Percentiles rank a stretch among this genome's conserved stretches.
phyloP scores from a whole-genome alignment of 2,888 invertebrate species.

The Papilio gigon region DNA sequence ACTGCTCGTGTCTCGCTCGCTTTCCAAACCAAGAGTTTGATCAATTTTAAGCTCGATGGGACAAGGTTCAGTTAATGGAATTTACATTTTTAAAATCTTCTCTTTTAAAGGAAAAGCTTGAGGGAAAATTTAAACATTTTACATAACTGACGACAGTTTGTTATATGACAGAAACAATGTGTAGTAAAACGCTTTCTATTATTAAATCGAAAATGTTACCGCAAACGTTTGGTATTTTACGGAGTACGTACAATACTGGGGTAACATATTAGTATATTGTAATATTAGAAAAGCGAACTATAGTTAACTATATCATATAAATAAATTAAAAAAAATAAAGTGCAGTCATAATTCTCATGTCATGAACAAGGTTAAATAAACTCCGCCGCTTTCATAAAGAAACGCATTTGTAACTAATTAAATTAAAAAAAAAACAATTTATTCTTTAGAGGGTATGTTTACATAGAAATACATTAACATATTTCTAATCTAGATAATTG shows the following conservation, averaged over 20 bases:
- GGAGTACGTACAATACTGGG: too few relatives aligned
- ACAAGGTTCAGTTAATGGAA: constrained; percentile 16
- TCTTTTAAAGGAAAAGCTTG: not conserved
- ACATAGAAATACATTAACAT: constrained; percentile 34
- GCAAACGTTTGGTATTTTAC: not conserved
- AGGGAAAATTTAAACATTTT: constrained; percentile 8
- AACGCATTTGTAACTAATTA: constrained; percentile 2
- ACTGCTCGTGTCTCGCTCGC: constrained; percentile 9
- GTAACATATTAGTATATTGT: not conserved
- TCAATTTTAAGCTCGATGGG: constrained; percentile 24
- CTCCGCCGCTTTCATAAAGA: not conserved
- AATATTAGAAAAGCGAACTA: not conserved
- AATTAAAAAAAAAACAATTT: constrained; percentile 17
- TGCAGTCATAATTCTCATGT: not conserved
- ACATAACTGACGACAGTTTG: not conserved
- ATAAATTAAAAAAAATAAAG: not conserved
- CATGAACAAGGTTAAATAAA: constrained; percentile 3
- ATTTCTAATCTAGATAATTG: constrained; percentile 38
- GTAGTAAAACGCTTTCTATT: not conserved
- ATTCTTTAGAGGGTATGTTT: not conserved
- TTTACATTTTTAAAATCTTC: constrained; percentile 29
- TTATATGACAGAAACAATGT: not conserved
- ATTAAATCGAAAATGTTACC: not conserved
- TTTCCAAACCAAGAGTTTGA: constrained; percentile 26
- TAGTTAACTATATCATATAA: not conserved